phyloP scores from a whole-genome alignment of 2,888 invertebrate genomes.

The Chymomyza amoena region DNA sequence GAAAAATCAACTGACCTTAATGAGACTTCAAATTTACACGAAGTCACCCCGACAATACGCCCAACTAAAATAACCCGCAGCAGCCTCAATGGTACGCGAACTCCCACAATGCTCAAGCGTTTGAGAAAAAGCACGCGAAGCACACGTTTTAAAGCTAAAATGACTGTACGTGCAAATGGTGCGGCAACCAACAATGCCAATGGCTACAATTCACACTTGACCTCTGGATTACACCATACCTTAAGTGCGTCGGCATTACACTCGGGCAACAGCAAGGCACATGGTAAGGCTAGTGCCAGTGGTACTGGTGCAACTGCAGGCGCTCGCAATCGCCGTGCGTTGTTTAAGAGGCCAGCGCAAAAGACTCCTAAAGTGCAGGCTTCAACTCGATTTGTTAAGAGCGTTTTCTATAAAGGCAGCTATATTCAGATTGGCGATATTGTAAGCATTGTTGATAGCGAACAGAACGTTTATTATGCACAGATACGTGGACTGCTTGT shows the following conservation, averaged over 20 bases:
- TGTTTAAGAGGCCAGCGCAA: conserved; percentile 88
- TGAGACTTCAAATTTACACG: neutral
- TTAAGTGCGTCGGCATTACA: conserved; percentile 12
- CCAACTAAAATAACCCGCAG: conserved; percentile 44
- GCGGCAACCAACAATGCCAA: conserved; percentile 12
- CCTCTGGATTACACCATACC: conserved; percentile 1
- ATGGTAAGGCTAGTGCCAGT: conserved; percentile 32
- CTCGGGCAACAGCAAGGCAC: conserved; percentile 24
- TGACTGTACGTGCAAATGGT: conserved; percentile 25
- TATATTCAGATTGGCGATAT: conserved; percentile 95
- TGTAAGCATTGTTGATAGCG: conserved; percentile 89
- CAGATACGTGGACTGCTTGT: conserved; percentile 93
- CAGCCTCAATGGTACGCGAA: conserved; percentile 49
- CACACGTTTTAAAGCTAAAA: conserved; percentile 60
- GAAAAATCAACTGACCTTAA: neutral
- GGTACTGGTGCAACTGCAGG: conserved; percentile 76
- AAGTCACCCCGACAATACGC: neutral
- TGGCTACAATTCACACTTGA: conserved; percentile 21
- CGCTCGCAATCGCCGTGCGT: conserved; percentile 84
- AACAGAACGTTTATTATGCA: conserved; percentile 90
- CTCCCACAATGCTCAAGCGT: conserved; percentile 55
- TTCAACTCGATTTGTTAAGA: conserved; percentile 89
- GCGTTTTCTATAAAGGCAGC: conserved; percentile 86
- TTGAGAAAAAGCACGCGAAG: conserved; percentile 56
- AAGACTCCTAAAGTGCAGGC: conserved; percentile 90